A percentile compares a stretch with the other conserved stretches of the same genome.
These are phyloP conservation scores for Argyresthia albistria DNA, from an alignment of 2,888 invertebrate species.

Conservation along the genomic window DNA sequence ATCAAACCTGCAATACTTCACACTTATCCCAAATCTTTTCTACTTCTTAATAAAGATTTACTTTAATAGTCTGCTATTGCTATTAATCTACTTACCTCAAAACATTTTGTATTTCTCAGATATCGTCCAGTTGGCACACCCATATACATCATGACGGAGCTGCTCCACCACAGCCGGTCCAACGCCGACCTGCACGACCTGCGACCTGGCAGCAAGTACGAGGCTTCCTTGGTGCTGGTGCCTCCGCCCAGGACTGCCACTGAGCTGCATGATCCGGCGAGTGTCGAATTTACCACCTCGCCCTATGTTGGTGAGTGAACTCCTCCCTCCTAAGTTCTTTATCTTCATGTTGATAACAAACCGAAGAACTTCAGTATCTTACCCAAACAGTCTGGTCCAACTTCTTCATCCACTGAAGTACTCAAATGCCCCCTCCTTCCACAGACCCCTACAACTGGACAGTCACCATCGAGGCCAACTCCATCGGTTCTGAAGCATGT, in stretches of 20 bases:
- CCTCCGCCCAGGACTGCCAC: constrained; percentile 86
- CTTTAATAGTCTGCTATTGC: too few relatives aligned
- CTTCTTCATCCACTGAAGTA: too few relatives aligned
- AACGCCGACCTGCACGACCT: constrained; percentile 84
- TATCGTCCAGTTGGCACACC: constrained; percentile 87
- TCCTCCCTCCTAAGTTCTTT: neutral
- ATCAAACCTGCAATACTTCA: too few relatives aligned
- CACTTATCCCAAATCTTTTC: too few relatives aligned
- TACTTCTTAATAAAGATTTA: too few relatives aligned
- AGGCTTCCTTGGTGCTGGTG: constrained; percentile 86
- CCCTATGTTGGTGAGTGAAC: constrained; percentile 74
- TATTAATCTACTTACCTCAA: neutral
- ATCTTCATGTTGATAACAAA: too few relatives aligned
- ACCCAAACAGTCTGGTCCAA: too few relatives aligned
- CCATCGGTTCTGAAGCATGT: constrained; percentile 82
- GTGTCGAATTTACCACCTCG: constrained; percentile 79
- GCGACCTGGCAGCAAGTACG: constrained; percentile 84
- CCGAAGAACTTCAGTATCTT: too few relatives aligned
- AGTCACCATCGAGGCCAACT: constrained; percentile 81
- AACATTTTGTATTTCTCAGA: constrained; percentile 46
- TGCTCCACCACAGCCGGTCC: constrained; percentile 87
- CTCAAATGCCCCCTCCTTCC: constrained; percentile 10
- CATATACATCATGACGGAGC: constrained; percentile 87
- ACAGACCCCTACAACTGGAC: constrained; percentile 88
- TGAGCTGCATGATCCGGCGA: constrained; percentile 81